These are phyloP conservation scores for Enteromius anoplus DNA, from an alignment of 2,797 vertebrate genomes.

Conservation along the genomic window DNA sequence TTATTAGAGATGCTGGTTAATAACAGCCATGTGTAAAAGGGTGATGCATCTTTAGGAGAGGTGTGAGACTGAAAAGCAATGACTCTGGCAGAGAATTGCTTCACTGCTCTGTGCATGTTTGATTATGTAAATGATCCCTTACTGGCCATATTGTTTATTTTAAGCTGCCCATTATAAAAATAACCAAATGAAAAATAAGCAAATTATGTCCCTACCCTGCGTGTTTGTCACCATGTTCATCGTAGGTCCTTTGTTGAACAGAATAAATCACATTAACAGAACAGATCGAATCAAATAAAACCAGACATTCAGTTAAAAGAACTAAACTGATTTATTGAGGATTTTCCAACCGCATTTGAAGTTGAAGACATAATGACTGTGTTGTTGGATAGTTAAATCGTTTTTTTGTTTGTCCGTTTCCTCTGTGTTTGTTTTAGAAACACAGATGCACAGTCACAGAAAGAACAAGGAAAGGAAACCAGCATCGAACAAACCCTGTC, in stretches of 20 bases:
- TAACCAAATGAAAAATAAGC: background rate
- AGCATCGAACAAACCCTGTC: background rate
- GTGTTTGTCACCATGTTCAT: background rate
- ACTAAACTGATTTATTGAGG: constrained; percentile 56
- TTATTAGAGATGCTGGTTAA: constrained; percentile 59
- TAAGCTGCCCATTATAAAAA: background rate
- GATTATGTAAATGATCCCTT: background rate
- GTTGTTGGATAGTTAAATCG: constrained; percentile 15
- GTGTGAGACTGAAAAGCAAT: constrained; percentile 58
- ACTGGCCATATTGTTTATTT: background rate
- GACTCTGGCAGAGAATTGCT: constrained; percentile 12
- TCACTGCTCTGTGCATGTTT: constrained; percentile 17
- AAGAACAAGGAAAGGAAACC: constrained; percentile 17
- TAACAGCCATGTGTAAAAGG: constrained; percentile 61
- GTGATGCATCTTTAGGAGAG: constrained; percentile 62
- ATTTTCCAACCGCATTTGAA: constrained; percentile 30
- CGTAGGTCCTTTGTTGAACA: background rate
- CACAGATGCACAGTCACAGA: constrained; percentile 2
- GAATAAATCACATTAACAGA: background rate
- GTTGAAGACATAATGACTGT: constrained; percentile 51
- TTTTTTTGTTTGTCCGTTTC: constrained; percentile 1
- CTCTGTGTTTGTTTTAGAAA: constrained; percentile 33
- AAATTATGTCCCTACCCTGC: background rate
- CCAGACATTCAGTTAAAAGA: constrained; percentile 53
- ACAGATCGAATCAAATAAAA: constrained; percentile 11